Percentiles rank a stretch among this genome's conserved stretches.
These are phyloP conservation scores for Acrobeloides nanus DNA, from an alignment of 2,888 invertebrate genomes.

Conservation along the genomic window DNA sequence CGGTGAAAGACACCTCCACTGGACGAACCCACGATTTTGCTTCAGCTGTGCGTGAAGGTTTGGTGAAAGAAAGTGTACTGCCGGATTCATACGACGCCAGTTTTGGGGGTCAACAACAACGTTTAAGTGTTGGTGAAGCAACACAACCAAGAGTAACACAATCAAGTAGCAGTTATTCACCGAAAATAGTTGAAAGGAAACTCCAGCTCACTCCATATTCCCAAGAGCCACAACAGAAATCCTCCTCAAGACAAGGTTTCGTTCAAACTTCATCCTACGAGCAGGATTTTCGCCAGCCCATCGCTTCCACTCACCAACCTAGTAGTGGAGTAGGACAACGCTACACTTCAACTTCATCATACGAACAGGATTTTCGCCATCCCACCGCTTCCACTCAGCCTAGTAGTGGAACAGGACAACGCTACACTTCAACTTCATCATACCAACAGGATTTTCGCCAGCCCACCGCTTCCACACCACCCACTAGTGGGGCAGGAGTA, in stretches of 20 bases:
- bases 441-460: neutral
- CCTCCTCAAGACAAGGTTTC: neutral
- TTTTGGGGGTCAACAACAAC: constrained; percentile 12
- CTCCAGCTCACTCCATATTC: constrained; percentile 48
- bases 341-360: neutral
- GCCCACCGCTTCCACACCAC: neutral
- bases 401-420: neutral
- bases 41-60: constrained; percentile 53
- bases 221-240: constrained; percentile 24
- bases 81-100: constrained; percentile 37
- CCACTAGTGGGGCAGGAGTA: neutral
- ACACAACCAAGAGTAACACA: no score
- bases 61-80: constrained; percentile 51
- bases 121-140: no score
- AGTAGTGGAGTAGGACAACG: neutral
- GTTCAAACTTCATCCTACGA: neutral
- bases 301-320: neutral
- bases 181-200: constrained; percentile 48
- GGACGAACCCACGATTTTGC: constrained; percentile 55
- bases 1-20: constrained; percentile 56
- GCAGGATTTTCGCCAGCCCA: constrained; percentile 1
- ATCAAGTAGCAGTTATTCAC: no score
- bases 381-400: neutral
- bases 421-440: neutral
- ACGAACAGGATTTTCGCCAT: constrained; percentile 1